phyloP scores from a whole-genome alignment of 2,797 vertebrate species.

The Megalops cyprinoides region DNA sequence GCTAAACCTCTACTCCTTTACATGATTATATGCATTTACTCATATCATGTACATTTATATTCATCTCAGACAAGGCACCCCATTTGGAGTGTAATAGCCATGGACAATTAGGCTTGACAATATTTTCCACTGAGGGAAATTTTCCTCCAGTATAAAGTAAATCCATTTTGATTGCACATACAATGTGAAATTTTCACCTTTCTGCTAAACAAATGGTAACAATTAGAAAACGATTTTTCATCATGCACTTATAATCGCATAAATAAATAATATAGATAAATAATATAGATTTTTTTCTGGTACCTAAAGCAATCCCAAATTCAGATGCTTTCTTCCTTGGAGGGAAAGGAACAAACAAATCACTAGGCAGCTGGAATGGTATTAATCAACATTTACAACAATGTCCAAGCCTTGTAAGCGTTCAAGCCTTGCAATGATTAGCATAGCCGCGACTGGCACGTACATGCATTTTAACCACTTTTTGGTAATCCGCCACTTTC shows the following conservation, averaged over 20 bases:
- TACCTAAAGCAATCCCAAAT: neutral
- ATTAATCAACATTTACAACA: slow-evolving; percentile 5
- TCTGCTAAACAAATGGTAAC: neutral
- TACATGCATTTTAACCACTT: neutral
- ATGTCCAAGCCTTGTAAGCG: no score
- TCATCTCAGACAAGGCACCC: neutral
- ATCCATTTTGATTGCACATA: neutral
- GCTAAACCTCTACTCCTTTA: neutral
- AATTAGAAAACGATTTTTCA: neutral
- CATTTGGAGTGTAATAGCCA: neutral
- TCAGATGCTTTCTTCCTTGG: neutral
- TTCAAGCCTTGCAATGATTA: neutral
- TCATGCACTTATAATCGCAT: neutral
- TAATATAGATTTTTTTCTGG: neutral
- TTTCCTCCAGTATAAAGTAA: neutral
- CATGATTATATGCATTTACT: neutral
- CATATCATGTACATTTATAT: neutral
- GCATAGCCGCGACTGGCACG: neutral
- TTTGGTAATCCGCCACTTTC: neutral
- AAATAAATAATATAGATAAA: no score
- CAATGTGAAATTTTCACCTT: neutral
- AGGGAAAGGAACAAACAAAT: neutral
- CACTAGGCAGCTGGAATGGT: neutral
- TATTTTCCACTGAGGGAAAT: neutral
- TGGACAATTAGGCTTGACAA: neutral